phyloP scores from a whole-genome alignment of 2,797 vertebrate genomes.

The Gephyroberyx darwinii region DNA sequence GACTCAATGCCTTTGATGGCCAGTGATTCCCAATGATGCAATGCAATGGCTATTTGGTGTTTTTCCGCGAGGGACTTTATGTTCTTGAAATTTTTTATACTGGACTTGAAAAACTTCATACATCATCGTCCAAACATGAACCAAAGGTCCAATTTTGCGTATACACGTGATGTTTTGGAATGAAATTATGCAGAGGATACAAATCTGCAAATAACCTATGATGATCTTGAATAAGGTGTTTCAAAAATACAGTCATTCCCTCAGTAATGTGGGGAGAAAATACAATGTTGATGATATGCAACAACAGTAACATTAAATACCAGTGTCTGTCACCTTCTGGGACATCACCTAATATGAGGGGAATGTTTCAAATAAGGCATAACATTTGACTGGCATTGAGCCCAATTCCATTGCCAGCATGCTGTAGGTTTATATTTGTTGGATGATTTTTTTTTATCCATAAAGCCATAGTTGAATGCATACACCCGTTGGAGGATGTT shows the following conservation, averaged over 20 bases:
- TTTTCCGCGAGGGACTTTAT: constrained; percentile 36
- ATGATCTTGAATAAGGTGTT: constrained; percentile 7
- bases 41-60: constrained; percentile 31
- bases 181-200: constrained; percentile 20
- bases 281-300: constrained; percentile 5
- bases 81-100: constrained; percentile 36
- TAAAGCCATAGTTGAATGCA: constrained; percentile 32
- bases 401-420: constrained; percentile 2
- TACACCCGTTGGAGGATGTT: neutral
- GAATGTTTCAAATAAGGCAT: constrained; percentile 14
- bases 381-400: constrained; percentile 5
- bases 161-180: constrained; percentile 25
- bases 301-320: constrained; percentile 7
- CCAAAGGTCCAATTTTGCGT: constrained; percentile 22
- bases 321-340: constrained; percentile 19
- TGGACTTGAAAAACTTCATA: constrained; percentile 31
- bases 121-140: constrained; percentile 37
- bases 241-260: constrained; percentile 15
- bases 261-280: constrained; percentile 8
- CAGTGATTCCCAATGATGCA: constrained; percentile 26
- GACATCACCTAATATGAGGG: constrained; percentile 2
- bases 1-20: constrained; percentile 15
- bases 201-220: constrained; percentile 8
- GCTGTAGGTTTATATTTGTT: constrained; percentile 1
- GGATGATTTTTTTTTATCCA: constrained; percentile 29